Evolutionary conservation across 2,888 invertebrate species (phyloP).

Genomic region (Eurois occulta): DNA sequence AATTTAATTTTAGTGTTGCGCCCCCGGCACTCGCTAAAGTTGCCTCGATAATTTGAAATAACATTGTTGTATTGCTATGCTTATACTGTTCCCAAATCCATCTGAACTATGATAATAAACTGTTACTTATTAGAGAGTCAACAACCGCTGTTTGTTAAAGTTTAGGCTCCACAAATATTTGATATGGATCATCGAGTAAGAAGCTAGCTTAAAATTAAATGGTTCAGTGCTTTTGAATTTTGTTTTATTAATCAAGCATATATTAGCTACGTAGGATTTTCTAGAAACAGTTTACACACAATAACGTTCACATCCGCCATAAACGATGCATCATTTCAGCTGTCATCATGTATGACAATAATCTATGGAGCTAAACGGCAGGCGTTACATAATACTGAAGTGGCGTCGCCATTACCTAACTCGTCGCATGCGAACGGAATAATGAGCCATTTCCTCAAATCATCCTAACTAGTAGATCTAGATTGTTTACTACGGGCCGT

Average conservation of each 20-base stretch:
- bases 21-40: constrained; percentile 57
- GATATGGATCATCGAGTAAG: constrained; percentile 25
- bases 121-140: constrained; percentile 51
- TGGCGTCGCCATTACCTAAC: constrained; percentile 29
- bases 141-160: constrained; percentile 46
- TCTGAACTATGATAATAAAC: constrained; percentile 51
- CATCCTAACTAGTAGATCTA: constrained; percentile 36
- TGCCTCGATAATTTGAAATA: constrained; percentile 67
- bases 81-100: constrained; percentile 42
- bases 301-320: background rate
- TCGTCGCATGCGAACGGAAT: constrained; percentile 43
- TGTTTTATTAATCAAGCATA: background rate
- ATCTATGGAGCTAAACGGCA: constrained; percentile 44
- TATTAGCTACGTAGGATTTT: background rate
- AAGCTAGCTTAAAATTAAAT: constrained; percentile 10
- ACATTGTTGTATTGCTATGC: constrained; percentile 55
- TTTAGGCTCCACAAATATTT: constrained; percentile 43
- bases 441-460: constrained; percentile 54
- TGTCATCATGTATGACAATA: constrained; percentile 52
- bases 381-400: constrained; percentile 35
- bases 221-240: constrained; percentile 10
- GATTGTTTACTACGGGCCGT: constrained; percentile 15
- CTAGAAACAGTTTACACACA: background rate
- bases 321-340: constrained; percentile 29
- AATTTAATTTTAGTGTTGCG: constrained; percentile 71